These are phyloP conservation scores for Phaenicophaeus curvirostris DNA, from an alignment of 2,797 vertebrate genomes.

Conservation along the genomic window DNA sequence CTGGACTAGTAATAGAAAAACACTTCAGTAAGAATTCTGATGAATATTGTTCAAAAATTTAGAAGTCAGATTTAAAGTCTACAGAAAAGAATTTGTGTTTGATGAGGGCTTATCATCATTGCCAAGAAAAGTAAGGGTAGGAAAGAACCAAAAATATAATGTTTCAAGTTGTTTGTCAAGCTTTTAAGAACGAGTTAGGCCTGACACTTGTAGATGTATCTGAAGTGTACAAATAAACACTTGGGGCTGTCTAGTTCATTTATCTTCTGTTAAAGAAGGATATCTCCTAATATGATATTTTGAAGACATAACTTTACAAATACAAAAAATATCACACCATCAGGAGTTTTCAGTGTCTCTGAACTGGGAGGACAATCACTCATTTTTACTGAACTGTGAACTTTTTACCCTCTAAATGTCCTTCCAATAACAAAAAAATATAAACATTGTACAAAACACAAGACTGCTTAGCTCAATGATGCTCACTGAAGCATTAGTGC, in stretches of 20 bases:
- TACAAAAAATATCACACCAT: neutral
- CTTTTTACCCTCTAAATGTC: neutral
- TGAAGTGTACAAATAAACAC: neutral
- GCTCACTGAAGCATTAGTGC: neutral
- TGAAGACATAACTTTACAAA: neutral
- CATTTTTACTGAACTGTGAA: constrained; percentile 15
- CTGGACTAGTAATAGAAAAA: neutral
- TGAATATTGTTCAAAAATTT: neutral
- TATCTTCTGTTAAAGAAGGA: neutral
- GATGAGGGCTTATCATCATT: neutral
- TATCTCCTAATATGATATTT: constrained; percentile 14
- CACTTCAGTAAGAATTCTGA: neutral
- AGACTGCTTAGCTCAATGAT: neutral
- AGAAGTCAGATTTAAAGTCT: neutral
- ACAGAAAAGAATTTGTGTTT: neutral
- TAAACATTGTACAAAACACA: neutral
- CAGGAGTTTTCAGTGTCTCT: neutral
- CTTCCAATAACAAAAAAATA: neutral
- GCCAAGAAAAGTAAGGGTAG: neutral
- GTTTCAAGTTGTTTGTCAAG: neutral
- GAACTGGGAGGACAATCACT: neutral
- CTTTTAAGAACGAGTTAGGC: neutral
- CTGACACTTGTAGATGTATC: neutral
- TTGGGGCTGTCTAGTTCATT: neutral
- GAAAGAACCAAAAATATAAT: neutral